Evolutionary conservation across 2,113 vertebrate species (phyloP).

Genomic region (Petroica traversi): DNA sequence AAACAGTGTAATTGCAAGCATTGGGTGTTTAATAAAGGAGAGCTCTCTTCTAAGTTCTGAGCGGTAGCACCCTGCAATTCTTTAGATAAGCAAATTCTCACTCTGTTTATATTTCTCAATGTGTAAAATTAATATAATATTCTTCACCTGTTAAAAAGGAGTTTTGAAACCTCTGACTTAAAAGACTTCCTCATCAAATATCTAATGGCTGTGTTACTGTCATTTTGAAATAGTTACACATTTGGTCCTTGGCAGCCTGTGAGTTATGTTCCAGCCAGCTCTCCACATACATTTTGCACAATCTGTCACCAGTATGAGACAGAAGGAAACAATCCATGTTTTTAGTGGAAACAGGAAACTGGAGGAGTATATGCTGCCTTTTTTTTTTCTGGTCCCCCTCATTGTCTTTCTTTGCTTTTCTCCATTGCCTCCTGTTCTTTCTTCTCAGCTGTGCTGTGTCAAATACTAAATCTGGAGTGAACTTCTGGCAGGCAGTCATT

Average conservation of each 20-base stretch:
- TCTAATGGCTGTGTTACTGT: constrained; percentile 30
- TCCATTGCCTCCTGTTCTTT: background rate
- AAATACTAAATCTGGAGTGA: background rate
- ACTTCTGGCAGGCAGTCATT: background rate
- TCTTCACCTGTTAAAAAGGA: background rate
- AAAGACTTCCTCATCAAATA: constrained; percentile 26
- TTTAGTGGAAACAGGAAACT: constrained; percentile 34
- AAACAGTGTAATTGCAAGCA: background rate
- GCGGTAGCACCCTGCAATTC: background rate
- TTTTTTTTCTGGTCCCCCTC: background rate
- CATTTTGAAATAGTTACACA: constrained; percentile 44
- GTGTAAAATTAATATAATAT: background rate
- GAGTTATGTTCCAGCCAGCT: constrained; percentile 44
- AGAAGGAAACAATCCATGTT: constrained; percentile 43
- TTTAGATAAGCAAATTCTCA: background rate
- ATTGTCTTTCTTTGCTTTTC: background rate
- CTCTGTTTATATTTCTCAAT: background rate
- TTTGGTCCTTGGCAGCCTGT: constrained; percentile 55
- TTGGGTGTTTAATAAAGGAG: background rate
- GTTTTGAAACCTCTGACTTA: constrained; percentile 16
- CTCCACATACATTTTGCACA: constrained; percentile 55
- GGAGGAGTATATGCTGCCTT: background rate
- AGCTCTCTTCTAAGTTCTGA: background rate
- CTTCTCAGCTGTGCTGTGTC: background rate
- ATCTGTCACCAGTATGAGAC: constrained; percentile 54